Conservation (phyloP, 2,113 vertebrate species). For the Haemorhous mexicanus region DNA sequence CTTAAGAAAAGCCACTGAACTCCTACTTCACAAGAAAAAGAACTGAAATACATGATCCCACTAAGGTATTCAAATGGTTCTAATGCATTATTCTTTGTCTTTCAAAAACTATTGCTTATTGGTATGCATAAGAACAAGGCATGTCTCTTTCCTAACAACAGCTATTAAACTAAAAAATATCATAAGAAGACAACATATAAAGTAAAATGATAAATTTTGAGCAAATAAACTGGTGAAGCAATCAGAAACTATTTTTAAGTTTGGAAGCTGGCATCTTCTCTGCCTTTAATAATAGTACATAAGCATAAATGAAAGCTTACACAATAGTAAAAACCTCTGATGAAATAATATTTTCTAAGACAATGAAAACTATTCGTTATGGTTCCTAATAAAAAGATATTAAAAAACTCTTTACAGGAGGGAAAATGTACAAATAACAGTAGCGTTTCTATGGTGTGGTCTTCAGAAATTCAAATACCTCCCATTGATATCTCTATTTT, state of each 20-base stretch:
- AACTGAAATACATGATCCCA: neutral
- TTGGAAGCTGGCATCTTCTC: neutral
- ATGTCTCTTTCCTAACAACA: neutral
- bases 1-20: constrained; percentile 2
- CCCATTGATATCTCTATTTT: neutral
- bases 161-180: neutral
- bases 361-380: neutral
- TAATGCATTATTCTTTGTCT: neutral
- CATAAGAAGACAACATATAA: neutral
- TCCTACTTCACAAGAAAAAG: neutral
- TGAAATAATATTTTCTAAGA: neutral
- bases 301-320: neutral
- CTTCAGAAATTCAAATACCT: neutral
- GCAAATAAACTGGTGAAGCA: neutral
- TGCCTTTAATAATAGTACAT: neutral
- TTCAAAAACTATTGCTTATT: neutral
- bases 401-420: neutral
- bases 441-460: neutral
- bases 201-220: neutral
- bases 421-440: neutral
- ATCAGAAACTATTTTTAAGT: neutral
- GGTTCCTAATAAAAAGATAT: neutral
- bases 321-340: neutral
- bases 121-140: neutral
- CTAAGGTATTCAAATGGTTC: neutral